These are phyloP conservation scores for Nephrocerus scutellatus DNA, from an alignment of 2,888 invertebrate genomes.

Conservation along the genomic window DNA sequence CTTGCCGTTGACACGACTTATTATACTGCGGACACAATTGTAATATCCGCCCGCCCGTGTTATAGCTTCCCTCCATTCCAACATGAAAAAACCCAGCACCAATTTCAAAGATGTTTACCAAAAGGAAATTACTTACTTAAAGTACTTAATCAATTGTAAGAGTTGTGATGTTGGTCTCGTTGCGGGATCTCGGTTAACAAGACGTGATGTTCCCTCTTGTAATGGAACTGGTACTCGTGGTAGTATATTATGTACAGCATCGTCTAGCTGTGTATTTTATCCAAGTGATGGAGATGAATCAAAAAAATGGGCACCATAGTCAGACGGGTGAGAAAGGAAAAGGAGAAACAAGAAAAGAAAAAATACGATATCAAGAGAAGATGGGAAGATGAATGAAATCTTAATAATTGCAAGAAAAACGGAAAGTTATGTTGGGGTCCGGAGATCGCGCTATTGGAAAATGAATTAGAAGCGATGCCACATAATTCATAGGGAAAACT, in stretches of 20 bases:
- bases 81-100: too few relatives aligned
- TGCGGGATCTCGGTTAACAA: slow-evolving; percentile 75
- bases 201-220: slow-evolving; percentile 79
- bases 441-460: too few relatives aligned
- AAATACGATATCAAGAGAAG: slow-evolving; percentile 1
- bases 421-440: too few relatives aligned
- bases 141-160: slow-evolving; percentile 82
- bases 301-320: slow-evolving; percentile 1
- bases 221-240: slow-evolving; percentile 74
- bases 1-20: too few relatives aligned
- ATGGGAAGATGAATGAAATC: too few relatives aligned
- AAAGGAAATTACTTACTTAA: slow-evolving; percentile 60
- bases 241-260: slow-evolving; percentile 69
- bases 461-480: too few relatives aligned
- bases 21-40: too few relatives aligned
- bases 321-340: slow-evolving; percentile 1
- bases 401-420: background rate
- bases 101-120: slow-evolving; percentile 19
- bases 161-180: slow-evolving; percentile 87
- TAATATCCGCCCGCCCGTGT: too few relatives aligned
- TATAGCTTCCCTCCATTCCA: too few relatives aligned
- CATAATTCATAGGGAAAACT: too few relatives aligned
- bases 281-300: too few relatives aligned
- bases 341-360: slow-evolving; percentile 3
- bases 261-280: slow-evolving; percentile 85